A percentile compares a stretch with the other conserved stretches of the same genome.
These are phyloP conservation scores for Salvelinus namaycush DNA, from an alignment of 2,113 vertebrate species.

Conservation along the genomic window DNA sequence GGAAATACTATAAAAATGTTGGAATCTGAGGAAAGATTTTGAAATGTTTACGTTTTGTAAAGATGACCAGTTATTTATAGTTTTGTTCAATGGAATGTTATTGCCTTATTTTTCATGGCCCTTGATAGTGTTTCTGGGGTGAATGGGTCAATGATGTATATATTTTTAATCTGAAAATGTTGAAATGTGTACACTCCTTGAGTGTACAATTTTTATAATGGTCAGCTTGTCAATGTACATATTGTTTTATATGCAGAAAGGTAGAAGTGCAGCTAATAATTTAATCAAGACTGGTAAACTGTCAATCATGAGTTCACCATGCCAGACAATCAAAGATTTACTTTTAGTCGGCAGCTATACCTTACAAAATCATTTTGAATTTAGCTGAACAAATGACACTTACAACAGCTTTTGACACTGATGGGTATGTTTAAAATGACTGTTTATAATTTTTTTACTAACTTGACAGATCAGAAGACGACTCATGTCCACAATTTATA, in stretches of 20 bases:
- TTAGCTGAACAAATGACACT: too few relatives aligned
- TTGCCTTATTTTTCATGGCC: conserved; percentile 49
- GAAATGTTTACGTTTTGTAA: conserved; percentile 50
- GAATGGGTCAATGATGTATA: neutral
- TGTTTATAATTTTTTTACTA: neutral
- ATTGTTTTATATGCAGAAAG: neutral
- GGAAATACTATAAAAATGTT: neutral
- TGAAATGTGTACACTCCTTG: neutral
- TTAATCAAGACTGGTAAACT: neutral
- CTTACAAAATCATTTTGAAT: too few relatives aligned
- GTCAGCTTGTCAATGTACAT: neutral
- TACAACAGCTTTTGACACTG: too few relatives aligned
- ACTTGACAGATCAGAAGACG: neutral
- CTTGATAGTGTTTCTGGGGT: neutral
- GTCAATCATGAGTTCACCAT: too few relatives aligned
- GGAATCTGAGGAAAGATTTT: conserved; percentile 25
- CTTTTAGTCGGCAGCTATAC: too few relatives aligned
- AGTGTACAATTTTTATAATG: neutral
- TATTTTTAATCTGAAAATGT: neutral
- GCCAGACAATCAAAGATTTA: too few relatives aligned
- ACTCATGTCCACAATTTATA: neutral
- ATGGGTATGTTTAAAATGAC: too few relatives aligned
- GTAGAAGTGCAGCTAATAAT: neutral
- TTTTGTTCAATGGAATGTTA: too few relatives aligned
- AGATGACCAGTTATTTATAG: conserved; percentile 12